Conservation (phyloP, 2,797 vertebrate species). For the Rhadinocentrus ornatus region DNA sequence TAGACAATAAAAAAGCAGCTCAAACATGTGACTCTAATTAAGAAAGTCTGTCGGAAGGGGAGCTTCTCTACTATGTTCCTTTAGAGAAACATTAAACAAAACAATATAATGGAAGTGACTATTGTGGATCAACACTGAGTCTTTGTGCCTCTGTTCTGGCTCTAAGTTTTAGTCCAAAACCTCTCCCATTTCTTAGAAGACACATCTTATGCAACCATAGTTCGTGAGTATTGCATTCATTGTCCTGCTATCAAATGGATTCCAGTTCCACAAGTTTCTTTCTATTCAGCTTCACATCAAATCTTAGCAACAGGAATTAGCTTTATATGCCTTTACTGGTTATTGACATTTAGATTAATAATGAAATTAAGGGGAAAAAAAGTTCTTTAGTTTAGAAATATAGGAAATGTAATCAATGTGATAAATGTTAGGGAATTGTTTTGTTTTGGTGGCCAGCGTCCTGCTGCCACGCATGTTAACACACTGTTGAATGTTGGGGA, state of each 20-base stretch:
- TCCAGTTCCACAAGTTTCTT: conserved; percentile 25
- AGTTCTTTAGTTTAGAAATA: too few species aligned
- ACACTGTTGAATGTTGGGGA: background rate
- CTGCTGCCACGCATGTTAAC: too few species aligned
- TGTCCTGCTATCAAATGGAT: conserved; percentile 3
- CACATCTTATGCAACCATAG: conserved; percentile 20
- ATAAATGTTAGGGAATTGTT: too few species aligned
- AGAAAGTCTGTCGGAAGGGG: background rate
- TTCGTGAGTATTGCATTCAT: background rate
- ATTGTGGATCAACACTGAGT: background rate
- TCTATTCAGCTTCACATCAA: background rate
- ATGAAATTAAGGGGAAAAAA: background rate
- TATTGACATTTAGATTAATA: background rate
- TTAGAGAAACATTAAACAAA: background rate
- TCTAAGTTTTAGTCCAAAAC: background rate
- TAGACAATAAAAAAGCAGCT: background rate
- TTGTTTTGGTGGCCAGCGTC: too few species aligned
- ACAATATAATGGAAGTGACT: background rate
- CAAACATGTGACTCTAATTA: background rate
- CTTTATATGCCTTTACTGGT: background rate
- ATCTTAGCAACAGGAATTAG: background rate
- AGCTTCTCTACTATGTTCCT: background rate
- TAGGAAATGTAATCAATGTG: too few species aligned
- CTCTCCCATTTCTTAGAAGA: conserved; percentile 23
- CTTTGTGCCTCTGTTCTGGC: background rate